Percentiles rank a stretch among this genome's conserved stretches.
Conservation (phyloP, 2,113 vertebrate genomes). For the Choloepus hoffmanni region DNA sequence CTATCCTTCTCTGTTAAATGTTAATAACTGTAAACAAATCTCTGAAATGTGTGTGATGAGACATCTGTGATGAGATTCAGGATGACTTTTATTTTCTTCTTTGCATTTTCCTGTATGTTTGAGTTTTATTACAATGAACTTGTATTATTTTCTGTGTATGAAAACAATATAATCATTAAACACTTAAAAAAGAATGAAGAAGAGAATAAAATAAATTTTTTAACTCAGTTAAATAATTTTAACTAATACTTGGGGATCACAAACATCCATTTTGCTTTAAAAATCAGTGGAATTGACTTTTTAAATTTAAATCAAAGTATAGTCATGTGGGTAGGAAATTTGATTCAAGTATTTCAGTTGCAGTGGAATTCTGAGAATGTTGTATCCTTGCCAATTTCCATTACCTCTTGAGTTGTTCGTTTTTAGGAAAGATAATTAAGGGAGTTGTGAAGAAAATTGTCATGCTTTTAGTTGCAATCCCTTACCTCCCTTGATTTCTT, state of each 20-base stretch:
- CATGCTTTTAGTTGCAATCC: not conserved
- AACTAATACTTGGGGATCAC: not conserved
- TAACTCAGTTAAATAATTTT: constrained; percentile 25
- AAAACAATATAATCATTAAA: constrained; percentile 7
- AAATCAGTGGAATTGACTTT: not conserved
- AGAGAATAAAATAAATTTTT: constrained; percentile 15
- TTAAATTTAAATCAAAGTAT: not conserved
- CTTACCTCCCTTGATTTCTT: constrained; percentile 3
- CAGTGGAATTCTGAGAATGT: not conserved
- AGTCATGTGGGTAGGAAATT: not conserved
- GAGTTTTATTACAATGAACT: not conserved
- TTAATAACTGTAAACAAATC: not conserved
- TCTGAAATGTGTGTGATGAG: not conserved
- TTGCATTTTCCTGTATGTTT: constrained; percentile 23
- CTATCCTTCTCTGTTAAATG: not conserved
- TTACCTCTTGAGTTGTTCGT: not conserved
- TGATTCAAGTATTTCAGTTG: not conserved
- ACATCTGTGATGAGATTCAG: not conserved
- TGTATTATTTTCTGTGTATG: not conserved
- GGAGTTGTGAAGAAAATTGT: not conserved
- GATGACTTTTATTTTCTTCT: constrained; percentile 22
- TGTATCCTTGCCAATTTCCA: constrained; percentile 38
- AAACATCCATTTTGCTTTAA: constrained; percentile 47
- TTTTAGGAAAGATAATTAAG: not conserved
- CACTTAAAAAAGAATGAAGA: not conserved